Evolutionary conservation across 2,888 invertebrate genomes (phyloP).

Genomic region (Charanyca ferruginea): DNA sequence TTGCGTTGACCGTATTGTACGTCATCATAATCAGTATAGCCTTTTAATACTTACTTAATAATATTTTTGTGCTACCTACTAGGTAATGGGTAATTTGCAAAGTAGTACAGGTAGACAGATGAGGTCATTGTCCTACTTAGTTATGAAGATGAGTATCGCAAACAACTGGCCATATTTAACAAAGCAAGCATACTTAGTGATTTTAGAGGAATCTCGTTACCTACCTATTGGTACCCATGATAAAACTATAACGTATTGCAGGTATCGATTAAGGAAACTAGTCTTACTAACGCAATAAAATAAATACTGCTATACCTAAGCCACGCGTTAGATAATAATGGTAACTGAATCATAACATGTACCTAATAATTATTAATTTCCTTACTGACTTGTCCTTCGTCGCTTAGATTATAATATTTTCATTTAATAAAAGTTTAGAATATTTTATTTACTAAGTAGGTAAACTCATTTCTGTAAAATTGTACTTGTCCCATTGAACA

Average conservation of each 20-base stretch:
- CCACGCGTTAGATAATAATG: slow-evolving; percentile 18
- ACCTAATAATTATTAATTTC: slow-evolving; percentile 1
- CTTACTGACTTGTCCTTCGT: slow-evolving; percentile 4
- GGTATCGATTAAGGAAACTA: slow-evolving; percentile 4
- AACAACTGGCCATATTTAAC: slow-evolving; percentile 4
- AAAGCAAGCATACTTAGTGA: not conserved
- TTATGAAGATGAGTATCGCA: slow-evolving; percentile 9
- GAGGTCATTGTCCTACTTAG: slow-evolving; percentile 20
- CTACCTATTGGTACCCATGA: not conserved
- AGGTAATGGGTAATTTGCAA: slow-evolving; percentile 1
- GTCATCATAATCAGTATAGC: no score
- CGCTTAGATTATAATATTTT: not conserved
- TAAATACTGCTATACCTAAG: slow-evolving; percentile 9
- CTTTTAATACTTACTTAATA: not conserved
- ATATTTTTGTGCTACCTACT: not conserved
- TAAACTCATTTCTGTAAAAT: not conserved
- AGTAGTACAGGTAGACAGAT: slow-evolving; percentile 2
- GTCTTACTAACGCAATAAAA: not conserved
- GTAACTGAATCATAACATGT: slow-evolving; percentile 21
- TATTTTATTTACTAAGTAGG: not conserved
- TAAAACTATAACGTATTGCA: not conserved
- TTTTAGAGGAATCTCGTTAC: no score
- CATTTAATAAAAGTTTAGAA: not conserved
- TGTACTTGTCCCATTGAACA: no score
- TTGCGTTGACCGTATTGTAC: no score